phyloP scores from a whole-genome alignment of 2,888 invertebrate species.

The Agonopterix arenella region DNA sequence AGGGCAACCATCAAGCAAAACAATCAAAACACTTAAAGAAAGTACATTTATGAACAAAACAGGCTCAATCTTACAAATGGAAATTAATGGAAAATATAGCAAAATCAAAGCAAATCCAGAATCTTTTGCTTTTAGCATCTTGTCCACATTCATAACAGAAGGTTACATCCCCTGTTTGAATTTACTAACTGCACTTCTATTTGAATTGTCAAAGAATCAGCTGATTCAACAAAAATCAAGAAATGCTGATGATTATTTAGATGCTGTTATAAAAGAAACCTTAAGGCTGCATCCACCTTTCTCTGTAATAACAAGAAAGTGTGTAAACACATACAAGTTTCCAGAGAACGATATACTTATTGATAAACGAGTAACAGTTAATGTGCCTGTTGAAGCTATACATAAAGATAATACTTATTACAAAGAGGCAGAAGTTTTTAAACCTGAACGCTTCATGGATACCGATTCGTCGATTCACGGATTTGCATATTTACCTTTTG shows the following conservation, averaged over 20 bases:
- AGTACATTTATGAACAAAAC: constrained; percentile 42
- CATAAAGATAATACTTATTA: constrained; percentile 52
- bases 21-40: constrained; percentile 29
- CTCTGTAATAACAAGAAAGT: constrained; percentile 53
- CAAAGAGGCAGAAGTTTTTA: constrained; percentile 42
- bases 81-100: constrained; percentile 36
- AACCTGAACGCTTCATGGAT: constrained; percentile 54
- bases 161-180: constrained; percentile 59
- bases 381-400: constrained; percentile 52
- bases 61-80: constrained; percentile 36
- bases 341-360: constrained; percentile 42
- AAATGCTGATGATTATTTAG: constrained; percentile 43
- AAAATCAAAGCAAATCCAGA: constrained; percentile 28
- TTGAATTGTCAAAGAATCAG: constrained; percentile 48
- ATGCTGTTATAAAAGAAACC: constrained; percentile 53
- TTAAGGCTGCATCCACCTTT: constrained; percentile 60
- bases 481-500: constrained; percentile 56
- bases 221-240: constrained; percentile 46
- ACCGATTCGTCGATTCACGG: constrained; percentile 32
- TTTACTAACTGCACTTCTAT: constrained; percentile 46
- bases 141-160: constrained; percentile 54
- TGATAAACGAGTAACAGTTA: constrained; percentile 54
- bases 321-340: constrained; percentile 51
- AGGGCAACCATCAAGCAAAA: constrained; percentile 35
- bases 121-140: constrained; percentile 44